Evolutionary conservation across 2,888 invertebrate genomes (phyloP).

Genomic region (Drosophila meridiana): DNA sequence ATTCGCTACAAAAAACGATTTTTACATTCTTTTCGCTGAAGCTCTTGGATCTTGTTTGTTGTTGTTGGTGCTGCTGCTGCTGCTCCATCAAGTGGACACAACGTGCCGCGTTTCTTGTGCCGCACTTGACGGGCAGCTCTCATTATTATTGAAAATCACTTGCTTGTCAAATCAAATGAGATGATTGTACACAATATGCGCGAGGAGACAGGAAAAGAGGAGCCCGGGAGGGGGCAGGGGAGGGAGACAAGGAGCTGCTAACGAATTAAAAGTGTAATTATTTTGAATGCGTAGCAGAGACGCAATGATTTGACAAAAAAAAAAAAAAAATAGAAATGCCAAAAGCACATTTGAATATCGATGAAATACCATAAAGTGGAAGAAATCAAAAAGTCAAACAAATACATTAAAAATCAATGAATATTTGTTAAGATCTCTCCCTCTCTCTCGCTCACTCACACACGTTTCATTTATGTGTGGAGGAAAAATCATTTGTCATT

Average conservation of each 20-base stretch:
- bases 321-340: constrained; percentile 7
- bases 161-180: constrained; percentile 81
- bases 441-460: background rate
- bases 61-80: constrained; percentile 41
- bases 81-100: constrained; percentile 60
- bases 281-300: constrained; percentile 65
- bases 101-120: constrained; percentile 49
- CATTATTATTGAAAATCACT: constrained; percentile 81
- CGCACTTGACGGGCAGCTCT: constrained; percentile 69
- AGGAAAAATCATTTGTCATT: constrained; percentile 77
- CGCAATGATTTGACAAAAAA: constrained; percentile 67
- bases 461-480: constrained; percentile 12
- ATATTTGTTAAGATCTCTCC: constrained; percentile 8
- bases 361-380: constrained; percentile 46
- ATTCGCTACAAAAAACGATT: constrained; percentile 39
- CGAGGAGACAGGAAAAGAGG: background rate
- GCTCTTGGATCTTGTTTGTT: constrained; percentile 57
- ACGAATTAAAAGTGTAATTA: constrained; percentile 81
- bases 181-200: constrained; percentile 72
- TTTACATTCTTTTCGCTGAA: constrained; percentile 61
- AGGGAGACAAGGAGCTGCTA: constrained; percentile 50
- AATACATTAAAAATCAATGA: constrained; percentile 80
- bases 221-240: background rate
- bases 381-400: constrained; percentile 73
- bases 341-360: constrained; percentile 41